A percentile compares a stretch with the other conserved stretches of the same genome.
Evolutionary conservation across 2,888 invertebrate genomes (phyloP).

Genomic region (Leptogaster cylindrica): DNA sequence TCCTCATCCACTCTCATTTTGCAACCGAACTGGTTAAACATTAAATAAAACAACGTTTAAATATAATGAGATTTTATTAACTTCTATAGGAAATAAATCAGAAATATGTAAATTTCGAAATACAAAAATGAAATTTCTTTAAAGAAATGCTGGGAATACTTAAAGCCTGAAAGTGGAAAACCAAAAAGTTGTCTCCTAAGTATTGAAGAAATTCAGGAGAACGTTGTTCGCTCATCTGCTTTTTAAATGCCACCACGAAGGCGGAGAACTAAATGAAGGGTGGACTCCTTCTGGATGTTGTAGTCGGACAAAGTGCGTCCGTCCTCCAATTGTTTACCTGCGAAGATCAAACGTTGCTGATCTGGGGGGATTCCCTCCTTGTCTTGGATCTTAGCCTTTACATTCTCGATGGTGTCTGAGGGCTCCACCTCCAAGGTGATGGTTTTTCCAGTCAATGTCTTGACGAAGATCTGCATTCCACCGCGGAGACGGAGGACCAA

Average conservation of each 20-base stretch:
- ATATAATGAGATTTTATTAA: no score
- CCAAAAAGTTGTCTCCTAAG: conserved; percentile 18
- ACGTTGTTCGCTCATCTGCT: no score
- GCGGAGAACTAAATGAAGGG: conserved; percentile 54
- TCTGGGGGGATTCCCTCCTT: conserved; percentile 56
- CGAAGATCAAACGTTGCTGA: conserved; percentile 55
- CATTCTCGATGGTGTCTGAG: conserved; percentile 54
- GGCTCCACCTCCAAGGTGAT: conserved; percentile 55
- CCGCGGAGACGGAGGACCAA: conserved; percentile 50
- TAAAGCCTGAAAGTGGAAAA: conserved; percentile 9
- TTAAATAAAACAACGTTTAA: no score
- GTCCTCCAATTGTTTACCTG: conserved; percentile 54
- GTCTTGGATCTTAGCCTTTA: conserved; percentile 54
- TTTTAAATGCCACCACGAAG: conserved; percentile 50
- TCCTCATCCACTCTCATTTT: no score
- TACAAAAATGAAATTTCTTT: conserved; percentile 22
- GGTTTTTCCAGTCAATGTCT: conserved; percentile 54
- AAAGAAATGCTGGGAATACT: conserved; percentile 15
- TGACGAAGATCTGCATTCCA: conserved; percentile 61
- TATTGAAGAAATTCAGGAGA: neutral
- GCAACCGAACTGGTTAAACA: no score
- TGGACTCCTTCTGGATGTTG: conserved; percentile 55
- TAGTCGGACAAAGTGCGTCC: conserved; percentile 54
- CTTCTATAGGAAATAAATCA: no score
- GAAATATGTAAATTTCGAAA: neutral